Base-by-base conservation (phyloP, 2,888 invertebrate species). In the Pollenia amentaria region DNA sequence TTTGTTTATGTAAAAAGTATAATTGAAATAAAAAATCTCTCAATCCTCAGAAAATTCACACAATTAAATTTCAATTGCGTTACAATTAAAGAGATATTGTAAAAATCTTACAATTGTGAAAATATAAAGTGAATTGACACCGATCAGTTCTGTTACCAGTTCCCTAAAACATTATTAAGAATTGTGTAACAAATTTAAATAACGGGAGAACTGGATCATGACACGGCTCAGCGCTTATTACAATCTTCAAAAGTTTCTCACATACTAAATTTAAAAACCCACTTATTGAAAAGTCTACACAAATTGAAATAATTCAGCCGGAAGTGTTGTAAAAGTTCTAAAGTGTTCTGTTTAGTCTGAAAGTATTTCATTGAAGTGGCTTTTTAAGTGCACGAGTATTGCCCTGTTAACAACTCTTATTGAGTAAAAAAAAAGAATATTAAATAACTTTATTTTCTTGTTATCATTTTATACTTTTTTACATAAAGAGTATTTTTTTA, bases 61-160 rank as follows among this genome's bases (percentile, higher is more conserved):
- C 80, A 84, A 87, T 87, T 84, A 87, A 80, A 77, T 80, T 80
- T 42, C 67, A 79, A 76, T 70, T 83, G 69, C 53, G 40, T 76
- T 86, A 42, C 46, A 83, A 83, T 65, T 70, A 44, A 78, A 72
- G 46, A 16, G 44, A 44, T 11, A 42, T n/a, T 53, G 16, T 44
- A 46, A 46, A 81, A 65, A 57, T 80, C 57, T 75, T 73, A 11
- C 46, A 57, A 72, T 29, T 29, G 29, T 57, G 55, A n/a, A 77
- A 79, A 21, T 64, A 51, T 42, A 65, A 67, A 65, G 14, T 46
- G 16, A 69, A 69, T 44, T 46, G 76, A 72, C 48, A 77, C 51
- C 38, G 21, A 48, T 60, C 48, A 64, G 46, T 57, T 60, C 57
- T 29, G 16, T 40, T 78, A 69, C 38, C 55, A 44, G 14, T 69